Percentiles rank a stretch among this genome's conserved stretches.
Conservation (phyloP, 2,888 invertebrate species). For the Salpingus planirostris region DNA sequence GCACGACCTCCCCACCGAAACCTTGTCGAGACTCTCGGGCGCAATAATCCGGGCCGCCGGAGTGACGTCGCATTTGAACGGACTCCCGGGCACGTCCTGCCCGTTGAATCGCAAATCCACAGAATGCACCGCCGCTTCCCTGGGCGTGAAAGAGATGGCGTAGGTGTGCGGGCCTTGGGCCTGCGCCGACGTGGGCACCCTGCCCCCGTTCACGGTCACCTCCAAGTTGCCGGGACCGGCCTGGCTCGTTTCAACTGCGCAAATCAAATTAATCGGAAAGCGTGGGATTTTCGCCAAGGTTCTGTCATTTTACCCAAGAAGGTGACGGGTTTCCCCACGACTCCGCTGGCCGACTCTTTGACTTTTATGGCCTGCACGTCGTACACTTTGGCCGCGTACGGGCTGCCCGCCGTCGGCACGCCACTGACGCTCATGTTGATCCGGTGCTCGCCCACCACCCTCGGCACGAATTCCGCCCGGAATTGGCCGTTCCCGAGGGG, state of each 20-base stretch:
- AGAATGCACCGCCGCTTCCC: conserved; percentile 82
- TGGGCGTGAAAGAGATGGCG: conserved; percentile 93
- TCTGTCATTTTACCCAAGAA: conserved; percentile 63
- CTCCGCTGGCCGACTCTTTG: conserved; percentile 79
- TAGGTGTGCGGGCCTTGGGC: conserved; percentile 94
- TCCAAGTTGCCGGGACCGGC: conserved; percentile 98
- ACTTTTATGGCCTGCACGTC: conserved; percentile 91
- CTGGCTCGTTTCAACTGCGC: conserved; percentile 88
- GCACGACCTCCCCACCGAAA: conserved; percentile 76
- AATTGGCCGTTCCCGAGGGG: conserved; percentile 74
- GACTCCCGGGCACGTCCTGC: conserved; percentile 88
- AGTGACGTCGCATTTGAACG: conserved; percentile 70
- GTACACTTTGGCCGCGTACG: conserved; percentile 91
- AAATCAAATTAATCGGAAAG: not conserved
- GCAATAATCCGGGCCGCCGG: conserved; percentile 79
- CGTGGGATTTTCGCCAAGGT: too few species aligned
- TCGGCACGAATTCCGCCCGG: conserved; percentile 85
- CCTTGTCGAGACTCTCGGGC: conserved; percentile 79
- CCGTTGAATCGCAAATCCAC: conserved; percentile 95
- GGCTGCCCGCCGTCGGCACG: conserved; percentile 79
- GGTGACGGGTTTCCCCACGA: conserved; percentile 84
- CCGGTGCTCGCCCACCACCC: conserved; percentile 85
- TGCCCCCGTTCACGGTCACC: conserved; percentile 95
- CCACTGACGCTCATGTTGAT: conserved; percentile 80
- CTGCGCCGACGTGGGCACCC: conserved; percentile 93